Percentiles rank a stretch among this genome's conserved stretches.
Evolutionary conservation across 2,797 vertebrate species (phyloP).

Genomic region (Holocentrus rufus): DNA sequence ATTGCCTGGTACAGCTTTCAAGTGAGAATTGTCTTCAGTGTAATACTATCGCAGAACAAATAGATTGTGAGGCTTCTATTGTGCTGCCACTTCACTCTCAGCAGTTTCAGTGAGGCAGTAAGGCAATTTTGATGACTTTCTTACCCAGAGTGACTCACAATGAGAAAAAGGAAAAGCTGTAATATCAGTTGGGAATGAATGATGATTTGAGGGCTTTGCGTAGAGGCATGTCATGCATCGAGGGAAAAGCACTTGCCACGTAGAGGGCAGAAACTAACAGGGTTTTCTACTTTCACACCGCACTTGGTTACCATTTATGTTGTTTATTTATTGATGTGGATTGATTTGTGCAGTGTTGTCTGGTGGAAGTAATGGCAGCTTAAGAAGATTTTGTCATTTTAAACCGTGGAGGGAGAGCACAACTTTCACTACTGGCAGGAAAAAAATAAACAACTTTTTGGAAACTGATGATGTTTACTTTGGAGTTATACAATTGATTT

Average conservation of each 20-base stretch:
- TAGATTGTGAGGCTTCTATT: too few relatives aligned
- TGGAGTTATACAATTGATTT: too few relatives aligned
- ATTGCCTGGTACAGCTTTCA: too few relatives aligned
- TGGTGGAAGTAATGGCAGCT: slow-evolving; percentile 29
- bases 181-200: slow-evolving; percentile 25
- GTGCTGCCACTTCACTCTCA: too few relatives aligned
- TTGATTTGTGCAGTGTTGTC: slow-evolving; percentile 38
- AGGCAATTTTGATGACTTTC: too few relatives aligned
- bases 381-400: slow-evolving; percentile 28
- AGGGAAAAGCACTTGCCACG: slow-evolving; percentile 25
- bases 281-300: slow-evolving; percentile 57
- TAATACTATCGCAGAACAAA: too few relatives aligned
- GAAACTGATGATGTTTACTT: background rate
- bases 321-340: slow-evolving; percentile 55
- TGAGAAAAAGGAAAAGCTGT: background rate
- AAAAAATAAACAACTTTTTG: background rate
- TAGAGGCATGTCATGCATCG: slow-evolving; percentile 1
- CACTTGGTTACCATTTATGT: slow-evolving; percentile 36
- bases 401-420: slow-evolving; percentile 3
- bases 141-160: too few relatives aligned
- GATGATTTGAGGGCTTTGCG: slow-evolving; percentile 19
- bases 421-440: slow-evolving; percentile 6
- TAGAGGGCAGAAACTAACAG: slow-evolving; percentile 38
- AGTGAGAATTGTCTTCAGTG: too few relatives aligned
- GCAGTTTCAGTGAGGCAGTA: too few relatives aligned